Base-by-base conservation (phyloP, 2,797 vertebrate species). In the Myioborus miniatus region DNA sequence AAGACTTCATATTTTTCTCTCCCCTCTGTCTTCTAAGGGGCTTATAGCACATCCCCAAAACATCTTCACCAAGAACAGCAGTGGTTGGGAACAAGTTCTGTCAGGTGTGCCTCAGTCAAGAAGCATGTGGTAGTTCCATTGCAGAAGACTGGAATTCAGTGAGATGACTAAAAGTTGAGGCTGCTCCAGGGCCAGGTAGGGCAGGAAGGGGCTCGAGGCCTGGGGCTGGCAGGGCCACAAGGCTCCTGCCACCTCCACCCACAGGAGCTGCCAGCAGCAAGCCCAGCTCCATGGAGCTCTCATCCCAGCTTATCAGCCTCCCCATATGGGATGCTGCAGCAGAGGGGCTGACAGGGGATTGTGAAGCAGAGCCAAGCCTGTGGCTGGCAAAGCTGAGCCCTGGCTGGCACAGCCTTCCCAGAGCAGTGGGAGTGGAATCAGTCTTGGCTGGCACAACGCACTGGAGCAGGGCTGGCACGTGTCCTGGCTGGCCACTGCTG, bases 181-280 rank as follows among this genome's bases (percentile, higher is more conserved):
- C 62, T 90, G 75, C 65, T 30, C 1, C 0, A 36, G 50, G 49
- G 32, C 47, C 58, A 43, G 41, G 70, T 34, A 36, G 68, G 6
- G 2, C 13, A 39, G 2, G 11, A 36, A 1, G 37, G 6, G 10
- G 50, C 8, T 2, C 4, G 0, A 24, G 6, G 36, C 34, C 2
- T 3, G 37, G 41, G 56, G 27, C 15, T 56, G 75, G 49, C 17
- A 27, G 76, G 44, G 29, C 50, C 34, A 11, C 0, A 19, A 36
- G 46, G 26, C 20, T 70, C 69, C 62, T 59, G 55, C 44, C 59
- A 30, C 3, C 20, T 70, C 69, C 62, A 55, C 49, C 44, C 59
- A 30, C 3, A 0, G 11, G n/a, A 64, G 71, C 63, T 64, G 80
- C 80, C 79, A 68, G 78, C 83, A 74, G 79, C 70, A 15, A 77